These are phyloP conservation scores for Etheostoma spectabile DNA, from an alignment of 2,113 vertebrate species.

Conservation along the genomic window DNA sequence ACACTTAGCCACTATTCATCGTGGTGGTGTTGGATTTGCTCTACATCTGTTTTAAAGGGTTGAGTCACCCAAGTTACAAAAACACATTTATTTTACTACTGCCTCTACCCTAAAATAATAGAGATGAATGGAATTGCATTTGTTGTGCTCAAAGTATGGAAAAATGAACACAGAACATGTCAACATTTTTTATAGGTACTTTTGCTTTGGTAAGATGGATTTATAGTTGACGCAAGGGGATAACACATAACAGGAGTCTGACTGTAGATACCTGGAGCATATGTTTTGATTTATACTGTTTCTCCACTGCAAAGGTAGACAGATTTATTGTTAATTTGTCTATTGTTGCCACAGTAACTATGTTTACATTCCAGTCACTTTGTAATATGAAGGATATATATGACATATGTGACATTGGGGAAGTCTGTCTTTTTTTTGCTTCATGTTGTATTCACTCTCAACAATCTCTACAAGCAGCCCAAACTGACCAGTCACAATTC, in stretches of 20 bases:
- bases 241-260: neutral
- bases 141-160: neutral
- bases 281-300: conserved; percentile 3
- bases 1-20: neutral
- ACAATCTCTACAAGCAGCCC: neutral
- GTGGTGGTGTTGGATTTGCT: neutral
- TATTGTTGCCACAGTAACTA: neutral
- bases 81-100: neutral
- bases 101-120: neutral
- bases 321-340: neutral
- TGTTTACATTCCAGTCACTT: neutral
- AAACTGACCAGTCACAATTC: neutral
- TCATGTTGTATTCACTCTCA: neutral
- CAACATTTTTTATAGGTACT: neutral
- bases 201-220: neutral
- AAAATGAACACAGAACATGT: neutral
- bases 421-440: neutral
- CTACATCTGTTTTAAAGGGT: neutral
- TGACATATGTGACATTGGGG: neutral
- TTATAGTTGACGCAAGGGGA: neutral
- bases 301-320: conserved; percentile 3
- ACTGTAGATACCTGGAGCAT: neutral
- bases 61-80: neutral
- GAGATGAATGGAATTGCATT: neutral
- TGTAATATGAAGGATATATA: neutral